These are phyloP conservation scores for Holotrichia oblita DNA, from an alignment of 1,140 invertebrate genomes.

Conservation along the genomic window DNA sequence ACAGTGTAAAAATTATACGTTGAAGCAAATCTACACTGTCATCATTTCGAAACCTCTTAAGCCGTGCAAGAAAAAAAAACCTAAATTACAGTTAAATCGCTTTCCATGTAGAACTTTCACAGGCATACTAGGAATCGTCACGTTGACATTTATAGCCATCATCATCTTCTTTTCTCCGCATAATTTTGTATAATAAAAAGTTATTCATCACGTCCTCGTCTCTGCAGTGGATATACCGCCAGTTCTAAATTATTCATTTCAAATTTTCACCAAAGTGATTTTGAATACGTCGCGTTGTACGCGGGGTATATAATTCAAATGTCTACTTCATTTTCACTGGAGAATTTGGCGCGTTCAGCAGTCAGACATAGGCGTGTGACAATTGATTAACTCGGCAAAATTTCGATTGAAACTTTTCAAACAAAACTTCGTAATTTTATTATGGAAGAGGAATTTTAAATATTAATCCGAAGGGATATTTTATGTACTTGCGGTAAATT, in stretches of 20 bases:
- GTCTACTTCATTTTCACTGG: not conserved
- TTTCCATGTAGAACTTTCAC: not conserved
- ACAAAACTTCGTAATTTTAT: slow-evolving; percentile 8
- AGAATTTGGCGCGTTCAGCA: not conserved
- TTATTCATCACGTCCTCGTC: not conserved
- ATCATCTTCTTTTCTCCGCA: not conserved
- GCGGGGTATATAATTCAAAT: not conserved
- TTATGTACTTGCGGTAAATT: too few relatives aligned
- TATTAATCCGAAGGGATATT: not conserved
- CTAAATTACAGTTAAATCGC: not conserved
- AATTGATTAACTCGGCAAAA: not conserved
- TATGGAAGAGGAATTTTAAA: not conserved
- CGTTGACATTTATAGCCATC: not conserved
- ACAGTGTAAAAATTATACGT: too few relatives aligned
- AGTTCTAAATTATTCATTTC: slow-evolving; percentile 8
- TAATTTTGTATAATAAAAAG: slow-evolving; percentile 21
- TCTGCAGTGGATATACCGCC: not conserved
- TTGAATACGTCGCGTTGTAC: not conserved
- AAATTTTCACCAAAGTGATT: slow-evolving; percentile 1
- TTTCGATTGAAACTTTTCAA: not conserved
- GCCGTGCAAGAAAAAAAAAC: not conserved
- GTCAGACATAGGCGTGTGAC: not conserved
- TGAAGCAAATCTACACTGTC: too few relatives aligned
- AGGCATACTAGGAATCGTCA: not conserved
- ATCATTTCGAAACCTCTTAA: too few relatives aligned